Conservation (phyloP, 2,113 vertebrate species). For the Hyperopisus bebe region DNA sequence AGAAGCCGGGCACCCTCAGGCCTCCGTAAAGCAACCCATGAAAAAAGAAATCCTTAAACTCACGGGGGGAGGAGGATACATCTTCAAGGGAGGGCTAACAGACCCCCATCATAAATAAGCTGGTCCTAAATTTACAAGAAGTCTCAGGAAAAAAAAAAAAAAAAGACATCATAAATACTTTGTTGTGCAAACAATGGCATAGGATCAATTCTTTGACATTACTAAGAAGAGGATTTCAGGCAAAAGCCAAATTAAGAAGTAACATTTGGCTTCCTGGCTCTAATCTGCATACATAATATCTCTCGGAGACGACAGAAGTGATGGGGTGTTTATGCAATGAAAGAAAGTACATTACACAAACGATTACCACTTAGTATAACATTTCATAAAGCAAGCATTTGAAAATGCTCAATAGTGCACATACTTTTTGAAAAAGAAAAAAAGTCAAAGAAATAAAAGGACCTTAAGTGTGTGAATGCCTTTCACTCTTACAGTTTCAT, state of each 20-base stretch:
- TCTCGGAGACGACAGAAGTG: not conserved
- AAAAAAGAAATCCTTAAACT: not conserved
- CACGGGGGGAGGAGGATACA: not conserved
- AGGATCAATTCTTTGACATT: not conserved
- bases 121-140: not conserved
- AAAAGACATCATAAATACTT: not conserved
- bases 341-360: not conserved
- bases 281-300: not conserved
- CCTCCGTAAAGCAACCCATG: not conserved
- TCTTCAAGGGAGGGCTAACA: not conserved
- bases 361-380: not conserved
- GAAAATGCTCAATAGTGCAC: constrained; percentile 22
- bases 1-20: not conserved
- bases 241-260: not conserved
- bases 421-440: constrained; percentile 6
- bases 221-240: not conserved
- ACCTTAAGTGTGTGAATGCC: not conserved
- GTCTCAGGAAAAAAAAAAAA: not conserved
- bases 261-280: not conserved
- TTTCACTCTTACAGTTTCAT: not conserved
- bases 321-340: not conserved
- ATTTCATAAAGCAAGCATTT: constrained; percentile 13
- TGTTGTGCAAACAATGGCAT: not conserved
- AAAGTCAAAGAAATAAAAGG: not conserved
- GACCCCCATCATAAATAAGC: not conserved